Percentiles rank a stretch among this genome's conserved stretches.
These are phyloP conservation scores for Larimichthys crocea DNA, from an alignment of 2,113 vertebrate genomes.

Conservation along the genomic window DNA sequence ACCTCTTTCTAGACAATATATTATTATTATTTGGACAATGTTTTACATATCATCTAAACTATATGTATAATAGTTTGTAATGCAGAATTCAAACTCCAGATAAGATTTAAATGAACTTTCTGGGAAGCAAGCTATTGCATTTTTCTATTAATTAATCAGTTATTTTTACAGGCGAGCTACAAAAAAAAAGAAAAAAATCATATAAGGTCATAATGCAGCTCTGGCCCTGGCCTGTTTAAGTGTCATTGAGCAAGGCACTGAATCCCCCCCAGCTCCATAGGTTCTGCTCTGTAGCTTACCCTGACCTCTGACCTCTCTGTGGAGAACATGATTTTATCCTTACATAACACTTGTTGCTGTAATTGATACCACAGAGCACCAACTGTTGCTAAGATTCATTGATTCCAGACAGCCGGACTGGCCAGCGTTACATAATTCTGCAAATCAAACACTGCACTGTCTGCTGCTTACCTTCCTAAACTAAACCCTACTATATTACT, in stretches of 20 bases:
- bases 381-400: not conserved
- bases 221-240: not conserved
- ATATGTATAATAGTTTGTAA: not conserved
- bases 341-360: not conserved
- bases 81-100: not conserved
- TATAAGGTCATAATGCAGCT: not conserved
- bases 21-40: not conserved
- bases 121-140: not conserved
- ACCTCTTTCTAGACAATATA: not conserved
- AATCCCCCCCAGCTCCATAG: not conserved
- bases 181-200: not conserved
- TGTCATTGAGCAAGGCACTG: conserved; percentile 7
- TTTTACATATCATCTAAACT: not conserved
- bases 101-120: not conserved
- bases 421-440: not conserved
- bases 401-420: not conserved
- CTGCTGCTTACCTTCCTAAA: not conserved
- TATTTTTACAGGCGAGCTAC: not conserved
- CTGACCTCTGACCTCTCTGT: conserved; percentile 19
- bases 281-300: conserved; percentile 2
- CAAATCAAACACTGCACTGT: conserved; percentile 13
- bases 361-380: not conserved
- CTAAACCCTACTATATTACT: too few species aligned
- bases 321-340: not conserved
- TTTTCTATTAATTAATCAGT: not conserved